phyloP scores from a whole-genome alignment of 37 sponge, comb jelly and placozoan species.

The Haliclona indistincta region DNA sequence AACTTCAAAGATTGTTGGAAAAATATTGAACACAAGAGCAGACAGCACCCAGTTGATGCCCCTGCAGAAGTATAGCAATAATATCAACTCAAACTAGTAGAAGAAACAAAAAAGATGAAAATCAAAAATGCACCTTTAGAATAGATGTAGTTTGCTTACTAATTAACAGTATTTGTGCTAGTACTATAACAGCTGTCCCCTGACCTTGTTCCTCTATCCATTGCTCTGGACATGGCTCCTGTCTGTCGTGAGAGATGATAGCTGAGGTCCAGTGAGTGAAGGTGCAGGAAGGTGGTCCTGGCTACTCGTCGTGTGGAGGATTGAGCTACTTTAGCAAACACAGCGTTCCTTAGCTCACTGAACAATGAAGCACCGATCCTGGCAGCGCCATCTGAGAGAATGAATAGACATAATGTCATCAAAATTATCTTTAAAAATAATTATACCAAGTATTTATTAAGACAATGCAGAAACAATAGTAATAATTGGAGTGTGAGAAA shows the following conservation, averaged over 20 bases:
- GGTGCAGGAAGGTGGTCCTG: slow-evolving; percentile 87
- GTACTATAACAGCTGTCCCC: neutral
- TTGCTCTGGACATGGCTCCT: slow-evolving; percentile 91
- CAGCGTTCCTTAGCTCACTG: slow-evolving; percentile 88
- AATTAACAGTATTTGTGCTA: neutral
- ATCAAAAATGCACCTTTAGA: neutral
- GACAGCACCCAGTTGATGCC: slow-evolving; percentile 87
- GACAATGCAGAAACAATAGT: too few species aligned
- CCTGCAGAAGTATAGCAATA: slow-evolving; percentile 29
- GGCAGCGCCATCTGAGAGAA: slow-evolving; percentile 78
- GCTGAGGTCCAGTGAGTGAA: slow-evolving; percentile 89
- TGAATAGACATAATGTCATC: too few species aligned
- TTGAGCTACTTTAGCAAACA: slow-evolving; percentile 97
- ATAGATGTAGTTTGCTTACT: neutral
- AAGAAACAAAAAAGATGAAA: neutral
- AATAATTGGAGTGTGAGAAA: too few species aligned
- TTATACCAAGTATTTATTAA: too few species aligned
- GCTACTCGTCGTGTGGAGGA: slow-evolving; percentile 86
- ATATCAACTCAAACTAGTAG: neutral
- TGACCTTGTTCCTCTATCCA: slow-evolving; percentile 97
- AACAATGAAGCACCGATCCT: slow-evolving; percentile 74
- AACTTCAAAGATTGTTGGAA: slow-evolving; percentile 94
- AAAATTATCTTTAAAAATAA: too few species aligned
- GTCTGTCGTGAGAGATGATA: slow-evolving; percentile 94
- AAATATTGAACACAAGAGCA: slow-evolving; percentile 95